A percentile compares a stretch with the other conserved stretches of the same genome.
Conservation (phyloP, 2,797 vertebrate genomes). For the Cuculus canorus region DNA sequence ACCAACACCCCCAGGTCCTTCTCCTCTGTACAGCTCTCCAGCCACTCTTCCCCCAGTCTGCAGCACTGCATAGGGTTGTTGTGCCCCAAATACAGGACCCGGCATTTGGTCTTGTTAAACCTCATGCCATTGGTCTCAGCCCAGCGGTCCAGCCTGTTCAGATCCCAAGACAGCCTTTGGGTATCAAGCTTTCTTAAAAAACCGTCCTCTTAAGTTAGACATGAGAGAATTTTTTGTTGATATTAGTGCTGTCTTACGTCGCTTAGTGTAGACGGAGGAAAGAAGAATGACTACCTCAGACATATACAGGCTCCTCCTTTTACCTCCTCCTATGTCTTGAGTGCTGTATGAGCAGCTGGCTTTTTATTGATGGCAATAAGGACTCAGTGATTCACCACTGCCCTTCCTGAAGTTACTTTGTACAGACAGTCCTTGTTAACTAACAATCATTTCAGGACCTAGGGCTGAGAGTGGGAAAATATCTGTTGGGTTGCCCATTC, state of each 20-base stretch:
- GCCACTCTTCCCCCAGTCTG: no score
- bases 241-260: not conserved
- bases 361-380: not conserved
- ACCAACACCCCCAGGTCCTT: no score
- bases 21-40: no score
- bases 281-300: not conserved
- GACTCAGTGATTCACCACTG: not conserved
- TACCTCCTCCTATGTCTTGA: not conserved
- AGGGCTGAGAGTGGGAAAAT: not conserved
- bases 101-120: no score
- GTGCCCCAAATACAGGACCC: no score
- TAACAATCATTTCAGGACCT: not conserved
- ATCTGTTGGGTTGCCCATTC: not conserved
- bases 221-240: fast-evolving
- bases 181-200: not conserved
- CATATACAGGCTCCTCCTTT: not conserved
- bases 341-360: not conserved
- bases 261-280: not conserved
- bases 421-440: not conserved
- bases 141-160: no score
- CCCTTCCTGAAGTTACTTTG: not conserved
- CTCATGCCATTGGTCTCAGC: no score
- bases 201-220: not conserved
- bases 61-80: no score
- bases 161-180: not conserved